Percentiles rank a stretch among this genome's conserved stretches.
phyloP scores from a whole-genome alignment of 1,140 invertebrate genomes.

The Leptinotarsa undecemlineata region DNA sequence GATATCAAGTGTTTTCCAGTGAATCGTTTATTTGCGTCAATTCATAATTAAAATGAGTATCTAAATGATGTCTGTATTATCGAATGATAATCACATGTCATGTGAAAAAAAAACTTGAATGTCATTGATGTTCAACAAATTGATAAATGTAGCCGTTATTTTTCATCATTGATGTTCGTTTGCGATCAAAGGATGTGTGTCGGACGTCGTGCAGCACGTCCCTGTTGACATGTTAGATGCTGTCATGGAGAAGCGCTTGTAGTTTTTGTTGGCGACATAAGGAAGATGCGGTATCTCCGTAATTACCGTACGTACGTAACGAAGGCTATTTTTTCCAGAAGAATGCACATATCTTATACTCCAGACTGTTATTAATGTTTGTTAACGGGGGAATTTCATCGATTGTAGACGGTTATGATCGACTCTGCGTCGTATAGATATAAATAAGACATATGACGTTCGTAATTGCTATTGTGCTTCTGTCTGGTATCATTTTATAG shows the following conservation, averaged over 20 bases:
- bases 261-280: slow-evolving; percentile 3
- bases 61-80: too few relatives aligned
- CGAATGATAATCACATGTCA: too few relatives aligned
- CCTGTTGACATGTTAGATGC: not conserved
- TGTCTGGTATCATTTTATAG: too few relatives aligned
- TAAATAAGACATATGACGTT: too few relatives aligned
- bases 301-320: slow-evolving; percentile 6
- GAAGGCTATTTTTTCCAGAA: not conserved
- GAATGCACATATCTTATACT: not conserved
- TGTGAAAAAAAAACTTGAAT: too few relatives aligned
- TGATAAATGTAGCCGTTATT: too few relatives aligned
- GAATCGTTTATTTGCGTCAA: too few relatives aligned
- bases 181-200: not conserved
- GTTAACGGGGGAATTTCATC: slow-evolving; percentile 1
- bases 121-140: too few relatives aligned
- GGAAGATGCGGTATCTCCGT: slow-evolving; percentile 7
- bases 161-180: not conserved
- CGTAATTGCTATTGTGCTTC: too few relatives aligned
- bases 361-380: not conserved
- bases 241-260: not conserved
- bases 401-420: not conserved
- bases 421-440: not conserved
- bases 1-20: too few relatives aligned
- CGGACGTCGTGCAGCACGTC: not conserved
- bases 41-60: too few relatives aligned